phyloP scores from a whole-genome alignment of 1,140 invertebrate species.

The Drosophila parvula region DNA sequence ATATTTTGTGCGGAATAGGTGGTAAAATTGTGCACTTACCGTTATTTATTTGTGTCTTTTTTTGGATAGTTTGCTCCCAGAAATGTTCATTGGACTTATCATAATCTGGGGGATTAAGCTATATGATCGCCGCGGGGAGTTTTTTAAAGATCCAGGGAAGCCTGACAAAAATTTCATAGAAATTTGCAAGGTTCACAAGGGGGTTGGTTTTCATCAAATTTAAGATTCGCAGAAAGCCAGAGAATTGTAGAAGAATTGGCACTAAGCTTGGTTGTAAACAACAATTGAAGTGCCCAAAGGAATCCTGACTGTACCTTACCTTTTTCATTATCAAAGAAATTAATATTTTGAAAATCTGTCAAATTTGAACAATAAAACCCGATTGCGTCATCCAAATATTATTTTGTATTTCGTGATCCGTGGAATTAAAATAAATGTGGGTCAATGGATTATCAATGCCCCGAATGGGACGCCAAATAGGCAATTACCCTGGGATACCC shows the following conservation, averaged over 20 bases:
- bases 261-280: neutral
- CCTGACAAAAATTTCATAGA: neutral
- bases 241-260: neutral
- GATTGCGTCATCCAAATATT: conserved; percentile 51
- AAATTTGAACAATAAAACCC: conserved; percentile 26
- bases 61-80: conserved; percentile 16
- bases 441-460: conserved; percentile 54
- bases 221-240: neutral
- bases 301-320: conserved; percentile 11
- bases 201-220: neutral
- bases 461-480: conserved; percentile 10
- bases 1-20: conserved; percentile 8
- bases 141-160: neutral
- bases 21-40: conserved; percentile 30
- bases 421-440: conserved; percentile 45
- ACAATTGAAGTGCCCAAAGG: neutral
- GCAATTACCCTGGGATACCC: conserved; percentile 5
- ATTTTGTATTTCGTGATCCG: conserved; percentile 26
- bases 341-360: conserved; percentile 16
- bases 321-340: conserved; percentile 20
- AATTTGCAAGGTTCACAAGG: neutral
- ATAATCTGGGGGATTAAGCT: neutral
- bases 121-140: neutral
- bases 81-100: neutral
- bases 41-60: conserved; percentile 24